phyloP scores from a whole-genome alignment of 53 echinoderm and acorn worm species.

The Glandiceps talaboti region DNA sequence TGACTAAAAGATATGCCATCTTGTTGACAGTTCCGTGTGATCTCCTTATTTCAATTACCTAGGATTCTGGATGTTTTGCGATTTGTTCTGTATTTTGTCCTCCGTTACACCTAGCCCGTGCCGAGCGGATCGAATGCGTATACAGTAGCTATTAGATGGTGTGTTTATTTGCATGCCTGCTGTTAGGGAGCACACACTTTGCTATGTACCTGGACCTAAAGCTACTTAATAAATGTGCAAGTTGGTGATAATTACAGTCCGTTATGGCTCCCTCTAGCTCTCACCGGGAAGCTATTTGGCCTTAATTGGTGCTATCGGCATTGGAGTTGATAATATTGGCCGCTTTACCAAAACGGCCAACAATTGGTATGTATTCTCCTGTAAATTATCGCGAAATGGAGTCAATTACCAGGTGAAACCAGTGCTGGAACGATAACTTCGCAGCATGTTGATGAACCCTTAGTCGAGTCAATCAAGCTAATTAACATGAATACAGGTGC shows the following conservation, averaged over 20 bases:
- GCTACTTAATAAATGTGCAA: background rate
- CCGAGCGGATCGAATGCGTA: no score
- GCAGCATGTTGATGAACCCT: background rate
- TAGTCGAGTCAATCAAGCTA: background rate
- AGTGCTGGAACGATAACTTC: background rate
- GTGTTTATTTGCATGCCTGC: no score
- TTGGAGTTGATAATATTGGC: background rate
- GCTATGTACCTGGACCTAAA: no score
- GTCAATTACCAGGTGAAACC: background rate
- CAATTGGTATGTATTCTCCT: background rate
- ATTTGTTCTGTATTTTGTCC: no score
- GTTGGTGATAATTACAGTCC: background rate
- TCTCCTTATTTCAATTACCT: no score
- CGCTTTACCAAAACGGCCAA: background rate
- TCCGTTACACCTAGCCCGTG: no score
- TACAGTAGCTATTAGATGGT: no score
- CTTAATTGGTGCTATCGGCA: background rate
- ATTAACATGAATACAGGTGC: background rate
- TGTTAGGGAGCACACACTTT: no score
- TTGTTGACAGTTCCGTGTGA: no score
- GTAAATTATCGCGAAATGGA: background rate
- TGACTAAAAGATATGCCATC: no score
- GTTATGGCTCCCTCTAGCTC: background rate
- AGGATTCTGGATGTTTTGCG: no score
- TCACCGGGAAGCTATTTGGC: background rate